Evolutionary conservation across 1,140 invertebrate species (phyloP), one percentile per base, ranked within the genome.

Genomic region (Ceratina calcarata): DNA sequence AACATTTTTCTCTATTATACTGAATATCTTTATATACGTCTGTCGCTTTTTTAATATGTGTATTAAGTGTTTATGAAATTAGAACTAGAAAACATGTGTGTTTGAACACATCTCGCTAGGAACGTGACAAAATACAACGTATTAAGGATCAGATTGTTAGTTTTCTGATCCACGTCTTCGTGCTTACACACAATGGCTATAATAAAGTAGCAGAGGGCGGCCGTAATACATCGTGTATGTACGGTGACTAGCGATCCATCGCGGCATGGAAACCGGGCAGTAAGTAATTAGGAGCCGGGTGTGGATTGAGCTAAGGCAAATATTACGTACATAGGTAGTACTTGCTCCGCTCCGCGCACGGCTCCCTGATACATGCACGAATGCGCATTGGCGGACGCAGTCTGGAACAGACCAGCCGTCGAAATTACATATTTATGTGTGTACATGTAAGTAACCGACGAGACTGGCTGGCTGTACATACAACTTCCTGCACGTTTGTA

Each of bases 231-330:
- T 68, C 82, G 81, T 58, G 55, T 80, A 71, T 37, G 32, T 72
- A 80, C 68, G 66, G 66, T 62, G 71, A 80, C 82, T 65, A 61
- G 83, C 82, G 83, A 85, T 85, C 82, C 83, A 79, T 84, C 83
- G 83, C 76, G 72, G 82, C 78, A 79, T 61, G 83, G 83, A 80
- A 84, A 57, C 83, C 82, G 82, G 71, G 71, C 83, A 84, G 85
- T 89, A 88, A 88, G 88, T 90, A 89, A 90, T 89, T 89, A 89
- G 87, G 88, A 90, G 55, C 70, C 84, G 83, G 82, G 82, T 86
- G 88, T 87, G 86, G 87, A 87, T 86, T 77, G 89, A 89, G 89
- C 81, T 89, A 88, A 89, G 88, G 85, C 83, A 90, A 90, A 90
- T 89, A 89, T 87, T 81, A 87, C 84, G 32, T 37, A 37, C 32